Percentiles rank a stretch among this genome's conserved stretches.
Evolutionary conservation across 2,797 vertebrate species (phyloP).

Genomic region (Lateolabrax maculatus): DNA sequence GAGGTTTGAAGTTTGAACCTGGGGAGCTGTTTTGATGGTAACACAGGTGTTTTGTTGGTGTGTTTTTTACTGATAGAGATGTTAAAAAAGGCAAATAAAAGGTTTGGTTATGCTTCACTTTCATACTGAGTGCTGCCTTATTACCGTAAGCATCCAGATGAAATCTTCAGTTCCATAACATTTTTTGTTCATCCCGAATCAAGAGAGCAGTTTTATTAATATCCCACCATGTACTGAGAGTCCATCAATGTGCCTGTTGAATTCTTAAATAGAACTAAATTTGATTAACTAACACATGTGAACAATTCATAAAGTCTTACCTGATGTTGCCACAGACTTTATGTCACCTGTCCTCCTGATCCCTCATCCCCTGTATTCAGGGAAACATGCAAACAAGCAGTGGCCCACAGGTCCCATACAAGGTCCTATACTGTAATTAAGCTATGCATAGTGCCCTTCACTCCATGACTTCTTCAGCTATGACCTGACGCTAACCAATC

Average conservation of each 20-base stretch:
- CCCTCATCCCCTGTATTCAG: conserved; percentile 12
- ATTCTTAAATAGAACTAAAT: conserved; percentile 18
- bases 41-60: conserved; percentile 23
- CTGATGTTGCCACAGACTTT: conserved; percentile 17
- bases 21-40: conserved; percentile 44
- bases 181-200: conserved; percentile 44
- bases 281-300: conserved; percentile 16
- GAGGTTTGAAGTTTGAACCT: conserved; percentile 54
- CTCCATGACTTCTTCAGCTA: conserved; percentile 65
- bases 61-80: conserved; percentile 40
- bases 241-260: conserved; percentile 23
- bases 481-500: conserved; percentile 71
- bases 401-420: conserved; percentile 16
- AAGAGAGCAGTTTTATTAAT: conserved; percentile 30
- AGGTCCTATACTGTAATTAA: conserved; percentile 71
- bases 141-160: conserved; percentile 46
- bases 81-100: conserved; percentile 42
- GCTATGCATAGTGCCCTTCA: conserved; percentile 63
- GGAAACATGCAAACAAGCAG: conserved; percentile 26
- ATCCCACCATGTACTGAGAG: conserved; percentile 1
- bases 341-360: conserved; percentile 18
- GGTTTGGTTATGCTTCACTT: conserved; percentile 37
- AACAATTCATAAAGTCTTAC: conserved; percentile 3
- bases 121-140: conserved; percentile 22
- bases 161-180: conserved; percentile 31